Percentiles rank a stretch among this genome's conserved stretches.
These are phyloP conservation scores for Hylia prasina DNA, from an alignment of 2,113 vertebrate species.

Conservation along the genomic window DNA sequence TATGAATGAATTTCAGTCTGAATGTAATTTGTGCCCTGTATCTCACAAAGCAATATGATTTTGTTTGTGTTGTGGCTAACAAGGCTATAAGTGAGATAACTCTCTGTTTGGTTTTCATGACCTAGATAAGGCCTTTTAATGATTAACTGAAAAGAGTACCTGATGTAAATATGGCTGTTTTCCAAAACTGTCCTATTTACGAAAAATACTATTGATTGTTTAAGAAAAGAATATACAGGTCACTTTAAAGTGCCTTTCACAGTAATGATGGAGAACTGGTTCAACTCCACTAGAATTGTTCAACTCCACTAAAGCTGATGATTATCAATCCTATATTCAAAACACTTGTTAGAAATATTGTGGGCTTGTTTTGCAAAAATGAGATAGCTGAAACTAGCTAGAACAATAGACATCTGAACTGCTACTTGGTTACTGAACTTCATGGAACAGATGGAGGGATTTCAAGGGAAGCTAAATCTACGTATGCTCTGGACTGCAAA, in stretches of 20 bases:
- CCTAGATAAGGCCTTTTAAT: not conserved
- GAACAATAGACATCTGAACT: not conserved
- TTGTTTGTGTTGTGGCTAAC: not conserved
- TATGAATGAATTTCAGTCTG: not conserved
- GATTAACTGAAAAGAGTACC: not conserved
- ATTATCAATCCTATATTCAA: not conserved
- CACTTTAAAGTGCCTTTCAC: not conserved
- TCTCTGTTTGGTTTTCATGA: not conserved
- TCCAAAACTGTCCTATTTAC: not conserved
- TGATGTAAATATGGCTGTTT: not conserved
- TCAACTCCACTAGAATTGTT: not conserved
- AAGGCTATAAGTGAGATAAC: not conserved
- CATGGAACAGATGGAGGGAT: not conserved
- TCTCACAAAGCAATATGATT: not conserved
- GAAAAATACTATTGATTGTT: not conserved
- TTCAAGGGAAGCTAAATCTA: not conserved
- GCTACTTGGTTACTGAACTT: not conserved
- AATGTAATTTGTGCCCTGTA: not conserved
- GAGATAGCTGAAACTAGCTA: not conserved
- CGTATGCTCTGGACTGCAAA: not conserved
- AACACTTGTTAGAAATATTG: not conserved
- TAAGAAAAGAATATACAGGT: not conserved
- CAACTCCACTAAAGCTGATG: not conserved
- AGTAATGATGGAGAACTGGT: not conserved
- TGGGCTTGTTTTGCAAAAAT: not conserved